Evolutionary conservation across 2,113 vertebrate genomes (phyloP), one percentile per base, ranked within the genome.

Genomic region (Ivindomyrus marchei): DNA sequence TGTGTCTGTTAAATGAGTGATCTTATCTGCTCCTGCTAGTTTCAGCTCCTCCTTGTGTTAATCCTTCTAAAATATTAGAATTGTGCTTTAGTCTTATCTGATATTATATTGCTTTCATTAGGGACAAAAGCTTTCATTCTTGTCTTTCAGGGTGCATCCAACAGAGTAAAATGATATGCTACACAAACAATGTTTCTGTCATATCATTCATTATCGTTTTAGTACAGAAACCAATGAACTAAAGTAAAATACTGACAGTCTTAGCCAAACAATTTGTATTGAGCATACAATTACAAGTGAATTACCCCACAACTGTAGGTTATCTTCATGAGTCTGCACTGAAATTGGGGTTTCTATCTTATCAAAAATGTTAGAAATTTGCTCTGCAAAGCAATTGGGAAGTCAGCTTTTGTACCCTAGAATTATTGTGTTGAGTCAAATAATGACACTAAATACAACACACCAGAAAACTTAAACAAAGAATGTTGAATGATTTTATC

Each of bases 11-110:
- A 27, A 88, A 89, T 91, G 77, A 88, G 88, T 89, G 88, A 91
- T 92, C 89, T 88, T 92, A 92, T 70, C 92, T 91, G 88, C 89
- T 88, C 8, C 83, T 47, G n/a, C 88, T 53, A 93, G 89, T 89
- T 90, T 90, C 88, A 90, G 91, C 90, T 92, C 24, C 58, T 93
- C 90, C 91, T 90, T 93, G 80, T 92, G 92, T 92, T 94, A 94
- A 94, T 94, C 95, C 94, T 91, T 92, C 91, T 89, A 89, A 93
- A 92, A 95, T 93, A 95, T 95, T 94, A 93, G 90, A 94, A 91
- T 94, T 94, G 90, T 93, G 93, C 89, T 92, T 92, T 50, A 11
- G 89, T 90, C 91, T 94, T 92, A 95, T 95, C 93, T 93, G 93
- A 94, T 94, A 91, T 90, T 90, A 91, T 92, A 92, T 89, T 91